Evolutionary conservation across 2,888 invertebrate genomes (phyloP).

Genomic region (Masnerella sp.): DNA sequence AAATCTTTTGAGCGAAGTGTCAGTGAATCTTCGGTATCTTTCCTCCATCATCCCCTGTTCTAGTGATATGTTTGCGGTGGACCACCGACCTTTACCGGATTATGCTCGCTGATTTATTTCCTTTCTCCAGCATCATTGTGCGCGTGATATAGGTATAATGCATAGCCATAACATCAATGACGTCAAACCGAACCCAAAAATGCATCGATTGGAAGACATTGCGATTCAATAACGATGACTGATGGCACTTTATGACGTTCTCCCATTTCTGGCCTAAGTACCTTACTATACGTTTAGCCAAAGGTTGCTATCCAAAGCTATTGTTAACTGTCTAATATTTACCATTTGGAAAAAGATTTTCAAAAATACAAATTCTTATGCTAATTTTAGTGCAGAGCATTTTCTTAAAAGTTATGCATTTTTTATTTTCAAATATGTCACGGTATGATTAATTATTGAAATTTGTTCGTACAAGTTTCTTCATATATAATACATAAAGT

Average conservation of each 20-base stretch:
- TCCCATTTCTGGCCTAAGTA: not conserved
- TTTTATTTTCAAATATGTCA: no score
- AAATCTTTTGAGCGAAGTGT: no score
- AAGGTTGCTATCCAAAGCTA: not conserved
- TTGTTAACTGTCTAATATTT: no score
- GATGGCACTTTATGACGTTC: conserved; percentile 42
- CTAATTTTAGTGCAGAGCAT: no score
- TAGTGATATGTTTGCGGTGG: conserved; percentile 58
- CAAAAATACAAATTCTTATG: no score
- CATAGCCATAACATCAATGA: conserved; percentile 51
- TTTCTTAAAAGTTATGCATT: no score
- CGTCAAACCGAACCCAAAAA: conserved; percentile 46
- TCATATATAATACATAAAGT: no score
- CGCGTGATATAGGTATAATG: conserved; percentile 44
- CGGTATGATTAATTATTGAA: no score
- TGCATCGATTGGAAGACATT: conserved; percentile 53
- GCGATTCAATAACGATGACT: conserved; percentile 52
- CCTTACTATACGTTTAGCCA: not conserved
- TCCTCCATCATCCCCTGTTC: conserved; percentile 53
- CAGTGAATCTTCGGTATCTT: no score
- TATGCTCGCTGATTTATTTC: conserved; percentile 59
- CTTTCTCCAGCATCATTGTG: conserved; percentile 57
- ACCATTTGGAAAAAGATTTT: no score
- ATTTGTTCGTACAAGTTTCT: no score
- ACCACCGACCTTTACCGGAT: conserved; percentile 50